A percentile compares a stretch with the other conserved stretches of the same genome.
Conservation (phyloP, 2,888 invertebrate genomes). For the Serrognathus titanus region DNA sequence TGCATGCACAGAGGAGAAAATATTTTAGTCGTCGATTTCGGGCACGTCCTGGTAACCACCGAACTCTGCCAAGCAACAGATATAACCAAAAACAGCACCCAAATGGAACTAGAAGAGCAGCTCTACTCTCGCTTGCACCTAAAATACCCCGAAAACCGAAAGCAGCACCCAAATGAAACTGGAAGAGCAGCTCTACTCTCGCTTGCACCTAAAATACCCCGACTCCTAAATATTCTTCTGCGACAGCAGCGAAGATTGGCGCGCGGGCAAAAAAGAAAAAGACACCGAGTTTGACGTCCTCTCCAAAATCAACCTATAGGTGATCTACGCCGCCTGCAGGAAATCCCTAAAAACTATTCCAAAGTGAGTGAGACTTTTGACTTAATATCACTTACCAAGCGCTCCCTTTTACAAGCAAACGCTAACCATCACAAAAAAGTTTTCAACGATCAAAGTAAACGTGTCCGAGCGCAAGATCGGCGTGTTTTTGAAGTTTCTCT, state of each 20-base stretch:
- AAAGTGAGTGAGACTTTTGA: slow-evolving; percentile 31
- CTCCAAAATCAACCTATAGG: slow-evolving; percentile 57
- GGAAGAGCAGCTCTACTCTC: slow-evolving; percentile 75
- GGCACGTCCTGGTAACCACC: slow-evolving; percentile 65
- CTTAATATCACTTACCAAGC: neutral
- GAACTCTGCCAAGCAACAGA: slow-evolving; percentile 69
- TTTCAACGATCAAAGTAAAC: slow-evolving; percentile 71
- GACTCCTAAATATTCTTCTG: slow-evolving; percentile 64
- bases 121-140: slow-evolving; percentile 74
- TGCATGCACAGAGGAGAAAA: slow-evolving; percentile 58
- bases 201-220: slow-evolving; percentile 67
- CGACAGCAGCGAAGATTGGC: slow-evolving; percentile 69
- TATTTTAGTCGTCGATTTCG: slow-evolving; percentile 69
- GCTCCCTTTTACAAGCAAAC: slow-evolving; percentile 59
- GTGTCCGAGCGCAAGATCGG: slow-evolving; percentile 70
- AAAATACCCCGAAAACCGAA: slow-evolving; percentile 65
- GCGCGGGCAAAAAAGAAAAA: slow-evolving; percentile 63
- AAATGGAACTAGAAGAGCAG: slow-evolving; percentile 78
- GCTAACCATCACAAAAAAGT: slow-evolving; percentile 67
- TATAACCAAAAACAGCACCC: slow-evolving; percentile 70
- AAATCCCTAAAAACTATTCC: slow-evolving; percentile 41
- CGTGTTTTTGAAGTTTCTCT: slow-evolving; percentile 60
- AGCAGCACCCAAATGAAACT: too few relatives aligned
- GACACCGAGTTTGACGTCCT: slow-evolving; percentile 74
- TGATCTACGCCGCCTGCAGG: slow-evolving; percentile 39